These are phyloP conservation scores for Ochropacha duplaris DNA, from an alignment of 2,888 invertebrate species.

Conservation along the genomic window DNA sequence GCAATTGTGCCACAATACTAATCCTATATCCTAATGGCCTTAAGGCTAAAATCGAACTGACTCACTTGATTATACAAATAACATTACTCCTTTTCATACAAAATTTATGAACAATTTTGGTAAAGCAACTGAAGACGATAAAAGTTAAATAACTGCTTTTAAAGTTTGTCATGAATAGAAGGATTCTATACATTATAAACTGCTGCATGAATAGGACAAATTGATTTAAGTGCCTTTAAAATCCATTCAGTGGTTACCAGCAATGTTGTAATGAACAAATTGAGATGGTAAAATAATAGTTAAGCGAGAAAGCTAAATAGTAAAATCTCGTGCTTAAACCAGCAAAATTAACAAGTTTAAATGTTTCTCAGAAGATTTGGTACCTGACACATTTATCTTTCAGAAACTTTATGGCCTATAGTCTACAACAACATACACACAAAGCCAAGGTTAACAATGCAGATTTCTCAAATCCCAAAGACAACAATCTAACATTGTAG, in stretches of 20 bases:
- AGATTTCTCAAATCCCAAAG: not conserved
- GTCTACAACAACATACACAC: not conserved
- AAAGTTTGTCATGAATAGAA: not conserved
- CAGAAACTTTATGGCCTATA: not conserved
- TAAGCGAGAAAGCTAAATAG: not conserved
- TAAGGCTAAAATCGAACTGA: not conserved
- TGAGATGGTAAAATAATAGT: not conserved
- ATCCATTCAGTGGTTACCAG: not conserved
- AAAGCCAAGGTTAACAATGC: not conserved
- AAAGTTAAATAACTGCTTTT: slow-evolving; percentile 8
- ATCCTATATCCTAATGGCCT: too few species aligned
- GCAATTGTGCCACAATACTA: not conserved
- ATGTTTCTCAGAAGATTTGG: not conserved
- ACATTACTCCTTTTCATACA: slow-evolving; percentile 3
- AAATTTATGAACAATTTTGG: slow-evolving; percentile 4
- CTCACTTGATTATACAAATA: slow-evolving; percentile 8
- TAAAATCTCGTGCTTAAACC: not conserved
- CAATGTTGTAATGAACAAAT: not conserved
- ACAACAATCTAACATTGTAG: slow-evolving; percentile 1
- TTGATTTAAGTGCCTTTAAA: not conserved
- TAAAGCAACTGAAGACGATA: slow-evolving; percentile 4
- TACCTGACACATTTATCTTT: not conserved
- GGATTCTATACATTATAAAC: not conserved
- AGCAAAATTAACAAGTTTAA: not conserved
- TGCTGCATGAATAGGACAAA: not conserved